Base-by-base conservation (phyloP, 1,140 invertebrate species). In the Drosophila obscura region DNA sequence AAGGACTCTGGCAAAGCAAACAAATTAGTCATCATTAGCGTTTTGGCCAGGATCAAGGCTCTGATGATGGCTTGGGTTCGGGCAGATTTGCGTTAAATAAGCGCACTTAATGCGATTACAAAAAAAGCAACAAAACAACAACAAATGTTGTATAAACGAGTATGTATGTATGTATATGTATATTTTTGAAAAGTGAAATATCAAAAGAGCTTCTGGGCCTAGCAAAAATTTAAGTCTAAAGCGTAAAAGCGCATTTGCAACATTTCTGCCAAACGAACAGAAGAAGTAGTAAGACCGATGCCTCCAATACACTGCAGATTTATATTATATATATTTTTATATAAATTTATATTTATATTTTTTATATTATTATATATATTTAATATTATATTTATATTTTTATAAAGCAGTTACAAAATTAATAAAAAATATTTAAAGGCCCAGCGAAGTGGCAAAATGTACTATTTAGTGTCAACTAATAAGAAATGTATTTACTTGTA, bases 241-340 rank as follows among this genome's bases (percentile, higher is more conserved):
- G 87, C 82, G 87, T 87, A 80, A 90, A 90, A 90, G 87, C 87
- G 82, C 87, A 87, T 90, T 90, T 90, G 87, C 72, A 82, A 90
- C 87, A 87, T 73, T 77, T 77, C 62, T 82, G 45, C 45, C 60
- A 45, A 76, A 49, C 31, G 28, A 51, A 71, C 8, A n/a, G 49
- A 51, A 45, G 39, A 16, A 13, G 11, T 2, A 1, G 1, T 1
- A 1, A 31, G 13, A 60, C 19, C 13, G 9, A 41, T 1, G 6
- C 48, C 0, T 24, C 4, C 5, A 15, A 69, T 35, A 49, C 64
- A 5, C 64, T 67, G 7, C 4, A 46, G 8, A 16, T 16, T 9
- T 1, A 11, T 8, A 46, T 7, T 22, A 11, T 4, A 15, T n/a
- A 4, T 6, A 45, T 13, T 8, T 0, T 22, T 11, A 5, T n/a